Evolutionary conservation across 2,797 vertebrate genomes (phyloP).

Genomic region (Peromyscus melanophrys): DNA sequence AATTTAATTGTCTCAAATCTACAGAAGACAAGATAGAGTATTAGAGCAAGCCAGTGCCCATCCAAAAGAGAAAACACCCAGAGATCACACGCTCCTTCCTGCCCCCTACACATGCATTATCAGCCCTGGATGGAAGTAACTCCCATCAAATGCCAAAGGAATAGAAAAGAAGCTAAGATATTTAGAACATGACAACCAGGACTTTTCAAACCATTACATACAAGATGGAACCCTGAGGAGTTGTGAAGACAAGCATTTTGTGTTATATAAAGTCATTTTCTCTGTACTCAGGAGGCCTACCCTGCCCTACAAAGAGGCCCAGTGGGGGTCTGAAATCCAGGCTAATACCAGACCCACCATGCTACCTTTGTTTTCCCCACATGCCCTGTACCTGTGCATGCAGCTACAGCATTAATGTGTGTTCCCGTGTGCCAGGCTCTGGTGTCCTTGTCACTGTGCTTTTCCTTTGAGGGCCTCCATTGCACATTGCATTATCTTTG

Average conservation of each 20-base stretch:
- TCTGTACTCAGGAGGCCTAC: not conserved
- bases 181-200: not conserved
- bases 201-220: constrained; percentile 15
- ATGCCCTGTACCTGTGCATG: not conserved
- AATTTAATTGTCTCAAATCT: not conserved
- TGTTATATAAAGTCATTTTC: not conserved
- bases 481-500: not conserved
- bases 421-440: too few species aligned
- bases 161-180: not conserved
- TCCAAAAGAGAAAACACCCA: not conserved
- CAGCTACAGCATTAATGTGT: not conserved
- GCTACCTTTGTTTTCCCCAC: too few species aligned
- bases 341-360: not conserved
- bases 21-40: not conserved
- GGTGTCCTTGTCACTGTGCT: not conserved
- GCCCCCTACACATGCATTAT: not conserved
- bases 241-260: constrained; percentile 28
- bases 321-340: not conserved
- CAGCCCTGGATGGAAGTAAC: not conserved
- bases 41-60: not conserved
- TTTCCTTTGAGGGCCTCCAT: not conserved
- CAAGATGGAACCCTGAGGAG: constrained; percentile 19
- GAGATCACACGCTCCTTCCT: not conserved
- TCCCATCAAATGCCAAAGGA: not conserved
- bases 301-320: not conserved